These are phyloP conservation scores for Aegithalos caudatus DNA, from an alignment of 2,113 vertebrate species.

Conservation along the genomic window DNA sequence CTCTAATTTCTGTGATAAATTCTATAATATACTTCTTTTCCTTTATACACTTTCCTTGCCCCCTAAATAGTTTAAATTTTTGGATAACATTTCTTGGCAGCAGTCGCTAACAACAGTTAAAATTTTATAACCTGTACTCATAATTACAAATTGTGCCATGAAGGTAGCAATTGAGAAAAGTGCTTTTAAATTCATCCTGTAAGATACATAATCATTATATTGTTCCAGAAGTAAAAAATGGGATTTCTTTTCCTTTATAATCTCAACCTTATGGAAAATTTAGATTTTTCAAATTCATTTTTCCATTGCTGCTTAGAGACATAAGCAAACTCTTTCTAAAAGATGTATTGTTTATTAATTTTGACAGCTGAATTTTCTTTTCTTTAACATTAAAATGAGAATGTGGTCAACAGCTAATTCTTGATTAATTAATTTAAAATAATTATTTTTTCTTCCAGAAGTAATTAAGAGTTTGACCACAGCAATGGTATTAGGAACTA, in stretches of 20 bases:
- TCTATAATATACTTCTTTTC: background rate
- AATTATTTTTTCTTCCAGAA: background rate
- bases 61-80: background rate
- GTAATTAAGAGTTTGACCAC: background rate
- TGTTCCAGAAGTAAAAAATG: background rate
- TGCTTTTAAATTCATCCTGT: background rate
- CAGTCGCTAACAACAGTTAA: background rate
- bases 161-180: background rate
- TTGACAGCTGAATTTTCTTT: rapidly evolving
- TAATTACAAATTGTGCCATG: background rate
- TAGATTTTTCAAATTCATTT: background rate
- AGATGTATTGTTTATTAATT: background rate
- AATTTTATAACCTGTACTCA: slow-evolving; percentile 23
- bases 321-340: background rate
- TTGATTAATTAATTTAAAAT: background rate
- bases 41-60: background rate
- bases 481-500: background rate
- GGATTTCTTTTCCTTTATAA: background rate
- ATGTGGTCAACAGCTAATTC: background rate
- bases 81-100: background rate
- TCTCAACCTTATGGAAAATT: background rate
- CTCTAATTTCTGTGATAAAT: background rate
- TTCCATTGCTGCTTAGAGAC: background rate
- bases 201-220: background rate
- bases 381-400: background rate